Conservation (phyloP, 2,888 invertebrate genomes). For the Branchipolynoe longqiensis region DNA sequence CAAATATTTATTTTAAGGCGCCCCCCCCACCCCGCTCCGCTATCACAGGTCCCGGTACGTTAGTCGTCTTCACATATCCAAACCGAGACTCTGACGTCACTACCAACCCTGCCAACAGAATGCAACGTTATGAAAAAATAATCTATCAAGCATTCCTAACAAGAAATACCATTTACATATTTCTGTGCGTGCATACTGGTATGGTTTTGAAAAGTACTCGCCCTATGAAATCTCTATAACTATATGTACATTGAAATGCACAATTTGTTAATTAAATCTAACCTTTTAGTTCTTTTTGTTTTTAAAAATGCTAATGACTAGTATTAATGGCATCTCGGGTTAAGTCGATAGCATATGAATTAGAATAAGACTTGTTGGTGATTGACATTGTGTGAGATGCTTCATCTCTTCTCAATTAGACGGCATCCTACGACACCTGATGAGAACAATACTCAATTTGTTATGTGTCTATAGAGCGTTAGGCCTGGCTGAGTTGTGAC, state of each 20-base stretch:
- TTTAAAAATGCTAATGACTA: background rate
- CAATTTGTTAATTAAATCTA: too few species aligned
- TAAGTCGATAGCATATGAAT: background rate
- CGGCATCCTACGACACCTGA: slow-evolving; percentile 1
- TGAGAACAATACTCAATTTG: slow-evolving; percentile 42
- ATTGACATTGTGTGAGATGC: background rate
- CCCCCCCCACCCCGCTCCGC: too few species aligned
- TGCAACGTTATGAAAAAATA: background rate
- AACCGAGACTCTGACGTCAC: background rate
- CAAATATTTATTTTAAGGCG: too few species aligned
- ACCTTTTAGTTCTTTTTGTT: too few species aligned
- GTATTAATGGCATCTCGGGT: background rate
- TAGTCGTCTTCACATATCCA: background rate
- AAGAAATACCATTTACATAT: background rate
- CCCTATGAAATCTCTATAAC: background rate
- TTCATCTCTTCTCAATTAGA: background rate
- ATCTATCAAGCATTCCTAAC: slow-evolving; percentile 17
- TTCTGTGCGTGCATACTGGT: background rate
- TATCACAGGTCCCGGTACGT: too few species aligned
- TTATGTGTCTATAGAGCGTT: background rate
- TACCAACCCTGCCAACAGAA: background rate
- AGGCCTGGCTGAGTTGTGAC: too few species aligned
- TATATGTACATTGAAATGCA: too few species aligned
- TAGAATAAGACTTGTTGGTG: background rate
- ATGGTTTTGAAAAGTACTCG: background rate